phyloP scores from a whole-genome alignment of 1,140 invertebrate species.

The Popillia japonica region DNA sequence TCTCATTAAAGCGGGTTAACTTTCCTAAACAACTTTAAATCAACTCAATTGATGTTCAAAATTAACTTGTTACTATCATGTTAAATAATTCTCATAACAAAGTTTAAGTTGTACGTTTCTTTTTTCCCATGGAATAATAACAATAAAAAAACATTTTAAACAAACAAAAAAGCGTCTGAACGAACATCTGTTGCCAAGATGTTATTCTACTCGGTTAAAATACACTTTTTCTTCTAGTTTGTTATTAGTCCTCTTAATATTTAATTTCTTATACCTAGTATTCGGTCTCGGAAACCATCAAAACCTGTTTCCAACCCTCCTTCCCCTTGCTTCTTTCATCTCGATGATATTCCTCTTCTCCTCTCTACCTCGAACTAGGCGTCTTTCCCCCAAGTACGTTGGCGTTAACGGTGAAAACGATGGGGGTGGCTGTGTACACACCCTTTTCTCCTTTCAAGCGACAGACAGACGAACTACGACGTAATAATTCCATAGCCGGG shows the following conservation, averaged over 20 bases:
- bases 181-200: not conserved
- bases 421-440: not conserved
- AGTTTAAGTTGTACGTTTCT: not conserved
- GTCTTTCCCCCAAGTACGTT: not conserved
- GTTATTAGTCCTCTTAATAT: not conserved
- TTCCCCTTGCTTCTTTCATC: not conserved
- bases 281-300: not conserved
- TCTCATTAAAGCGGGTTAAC: not conserved
- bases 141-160: not conserved
- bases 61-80: not conserved
- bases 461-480: not conserved
- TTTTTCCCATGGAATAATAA: not conserved
- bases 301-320: not conserved
- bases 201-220: not conserved
- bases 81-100: not conserved
- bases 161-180: not conserved
- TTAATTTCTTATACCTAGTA: not conserved
- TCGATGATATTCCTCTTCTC: not conserved
- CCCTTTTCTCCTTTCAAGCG: not conserved
- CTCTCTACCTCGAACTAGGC: not conserved
- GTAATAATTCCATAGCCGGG: not conserved
- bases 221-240: slow-evolving; percentile 32
- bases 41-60: slow-evolving; percentile 3
- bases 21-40: not conserved
- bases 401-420: slow-evolving; percentile 14